Percentiles rank a stretch among this genome's conserved stretches.
phyloP scores from a whole-genome alignment of 2,888 invertebrate genomes.

The Phortica okadai region DNA sequence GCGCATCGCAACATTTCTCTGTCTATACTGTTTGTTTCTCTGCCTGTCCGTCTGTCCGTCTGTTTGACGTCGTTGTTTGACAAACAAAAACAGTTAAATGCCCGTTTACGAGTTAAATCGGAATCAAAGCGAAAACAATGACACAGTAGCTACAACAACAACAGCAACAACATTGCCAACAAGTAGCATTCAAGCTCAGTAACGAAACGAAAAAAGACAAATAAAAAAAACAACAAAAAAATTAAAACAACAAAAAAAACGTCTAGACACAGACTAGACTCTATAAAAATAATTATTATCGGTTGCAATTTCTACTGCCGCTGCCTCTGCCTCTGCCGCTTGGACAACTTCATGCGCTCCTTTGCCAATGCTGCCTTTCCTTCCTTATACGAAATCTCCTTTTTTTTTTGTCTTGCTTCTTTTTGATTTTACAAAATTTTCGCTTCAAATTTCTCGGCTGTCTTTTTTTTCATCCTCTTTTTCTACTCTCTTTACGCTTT shows the following conservation, averaged over 20 bases:
- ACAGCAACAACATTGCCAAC: slow-evolving; percentile 41
- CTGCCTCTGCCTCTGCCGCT: slow-evolving; percentile 22
- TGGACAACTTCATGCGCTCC: neutral
- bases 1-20: slow-evolving; percentile 33
- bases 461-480: slow-evolving; percentile 30
- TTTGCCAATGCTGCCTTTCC: neutral
- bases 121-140: slow-evolving; percentile 74
- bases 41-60: slow-evolving; percentile 10
- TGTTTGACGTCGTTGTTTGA: slow-evolving; percentile 63
- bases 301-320: slow-evolving; percentile 75
- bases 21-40: slow-evolving; percentile 1
- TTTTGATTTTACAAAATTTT: neutral
- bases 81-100: slow-evolving; percentile 72
- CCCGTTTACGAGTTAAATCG: slow-evolving; percentile 72
- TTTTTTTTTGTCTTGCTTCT: neutral
- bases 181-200: slow-evolving; percentile 27
- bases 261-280: slow-evolving; percentile 77
- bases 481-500: slow-evolving; percentile 7
- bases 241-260: slow-evolving; percentile 67
- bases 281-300: slow-evolving; percentile 77
- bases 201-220: slow-evolving; percentile 54
- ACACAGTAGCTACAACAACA: slow-evolving; percentile 63
- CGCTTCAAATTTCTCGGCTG: slow-evolving; percentile 37
- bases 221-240: slow-evolving; percentile 62
- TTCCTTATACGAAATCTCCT: neutral